Evolutionary conservation across 1,140 invertebrate species (phyloP).

Genomic region (Drosophila tani): DNA sequence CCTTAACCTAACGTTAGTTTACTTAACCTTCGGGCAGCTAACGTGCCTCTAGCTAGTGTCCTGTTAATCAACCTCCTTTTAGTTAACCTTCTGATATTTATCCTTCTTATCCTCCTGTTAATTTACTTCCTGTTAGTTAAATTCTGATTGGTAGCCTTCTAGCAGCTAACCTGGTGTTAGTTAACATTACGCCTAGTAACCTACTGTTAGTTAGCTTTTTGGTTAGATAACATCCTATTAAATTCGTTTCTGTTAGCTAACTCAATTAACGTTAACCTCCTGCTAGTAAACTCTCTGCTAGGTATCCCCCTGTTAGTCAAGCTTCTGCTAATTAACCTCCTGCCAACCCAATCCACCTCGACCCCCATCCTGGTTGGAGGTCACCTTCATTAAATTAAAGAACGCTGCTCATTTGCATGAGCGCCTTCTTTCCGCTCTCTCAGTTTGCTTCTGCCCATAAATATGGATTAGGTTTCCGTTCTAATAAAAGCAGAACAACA

Average conservation of each 20-base stretch:
- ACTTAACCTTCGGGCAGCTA: too few relatives aligned
- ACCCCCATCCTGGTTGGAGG: constrained; percentile 10
- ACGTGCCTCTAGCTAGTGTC: too few relatives aligned
- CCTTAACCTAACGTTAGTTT: not conserved
- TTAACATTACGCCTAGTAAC: too few relatives aligned
- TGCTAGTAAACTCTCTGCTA: not conserved
- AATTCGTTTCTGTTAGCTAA: too few relatives aligned
- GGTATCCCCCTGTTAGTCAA: not conserved
- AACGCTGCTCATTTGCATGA: constrained; percentile 58
- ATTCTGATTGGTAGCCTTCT: too few relatives aligned
- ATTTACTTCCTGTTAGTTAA: too few relatives aligned
- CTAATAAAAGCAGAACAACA: constrained; percentile 4
- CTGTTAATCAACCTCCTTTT: too few relatives aligned
- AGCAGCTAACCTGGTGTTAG: too few relatives aligned
- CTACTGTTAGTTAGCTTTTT: too few relatives aligned
- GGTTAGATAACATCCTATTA: too few relatives aligned
- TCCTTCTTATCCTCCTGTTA: too few relatives aligned
- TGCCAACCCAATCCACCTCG: constrained; percentile 7
- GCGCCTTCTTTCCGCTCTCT: constrained; percentile 11
- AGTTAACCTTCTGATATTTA: too few relatives aligned
- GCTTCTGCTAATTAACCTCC: not conserved
- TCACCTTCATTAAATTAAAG: constrained; percentile 66
- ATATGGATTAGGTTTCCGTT: constrained; percentile 54
- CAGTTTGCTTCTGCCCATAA: constrained; percentile 30
- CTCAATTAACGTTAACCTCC: not conserved